Percentiles rank a stretch among this genome's conserved stretches.
These are phyloP conservation scores for Zoanthus sansibaricus DNA, from an alignment of 92 coral and sea anemone genomes.

Conservation along the genomic window DNA sequence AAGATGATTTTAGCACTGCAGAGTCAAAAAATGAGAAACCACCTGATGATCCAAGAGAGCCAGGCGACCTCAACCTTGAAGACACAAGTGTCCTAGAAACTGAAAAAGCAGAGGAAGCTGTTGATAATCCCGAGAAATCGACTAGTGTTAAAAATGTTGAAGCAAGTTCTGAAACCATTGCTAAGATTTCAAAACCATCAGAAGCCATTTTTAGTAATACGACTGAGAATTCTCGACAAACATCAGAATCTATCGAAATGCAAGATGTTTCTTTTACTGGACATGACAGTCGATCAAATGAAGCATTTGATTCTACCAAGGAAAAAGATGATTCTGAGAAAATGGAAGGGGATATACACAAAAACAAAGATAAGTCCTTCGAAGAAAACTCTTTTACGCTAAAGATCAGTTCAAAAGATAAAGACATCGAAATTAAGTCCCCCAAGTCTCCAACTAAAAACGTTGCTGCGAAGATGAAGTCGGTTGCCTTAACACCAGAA, in stretches of 20 bases:
- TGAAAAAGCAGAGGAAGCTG: background rate
- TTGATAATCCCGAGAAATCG: background rate
- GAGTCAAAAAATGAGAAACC: conserved; percentile 14
- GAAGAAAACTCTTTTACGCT: background rate
- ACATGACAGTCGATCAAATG: background rate
- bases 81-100: background rate
- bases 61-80: background rate
- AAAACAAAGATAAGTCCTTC: background rate
- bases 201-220: background rate
- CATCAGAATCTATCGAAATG: background rate
- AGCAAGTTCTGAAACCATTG: background rate
- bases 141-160: background rate
- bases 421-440: conserved; percentile 3
- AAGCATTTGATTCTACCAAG: conserved; percentile 12
- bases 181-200: background rate
- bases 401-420: background rate
- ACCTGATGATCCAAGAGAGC: background rate
- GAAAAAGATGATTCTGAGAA: conserved; percentile 7
- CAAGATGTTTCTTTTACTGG: background rate
- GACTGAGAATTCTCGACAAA: background rate
- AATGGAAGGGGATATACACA: conserved; percentile 13
- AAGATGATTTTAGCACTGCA: background rate
- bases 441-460: conserved; percentile 26
- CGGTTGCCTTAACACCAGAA: conserved; percentile 67
- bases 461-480: conserved; percentile 7